Conservation (phyloP, 2,888 invertebrate genomes). For the Leptarthrus brevirostris region DNA sequence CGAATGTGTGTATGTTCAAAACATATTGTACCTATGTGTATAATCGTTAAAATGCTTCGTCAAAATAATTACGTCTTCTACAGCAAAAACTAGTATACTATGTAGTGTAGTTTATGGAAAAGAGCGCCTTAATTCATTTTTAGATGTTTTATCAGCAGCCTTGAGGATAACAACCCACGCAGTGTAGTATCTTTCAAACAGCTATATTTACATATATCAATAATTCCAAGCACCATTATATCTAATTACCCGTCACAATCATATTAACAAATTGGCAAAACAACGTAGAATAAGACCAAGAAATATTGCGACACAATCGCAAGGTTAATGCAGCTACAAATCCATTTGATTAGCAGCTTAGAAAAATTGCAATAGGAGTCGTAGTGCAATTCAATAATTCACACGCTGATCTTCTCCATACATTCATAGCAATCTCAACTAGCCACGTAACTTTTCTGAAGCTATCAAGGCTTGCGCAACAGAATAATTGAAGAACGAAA, state of each 20-base stretch:
- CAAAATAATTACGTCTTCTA: too few species aligned
- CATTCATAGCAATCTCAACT: background rate
- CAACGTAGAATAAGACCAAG: conserved; percentile 45
- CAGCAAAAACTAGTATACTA: too few species aligned
- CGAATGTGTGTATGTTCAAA: too few species aligned
- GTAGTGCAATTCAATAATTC: conserved; percentile 52
- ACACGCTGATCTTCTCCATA: conserved; percentile 45
- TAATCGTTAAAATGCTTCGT: too few species aligned
- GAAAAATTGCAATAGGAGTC: conserved; percentile 49
- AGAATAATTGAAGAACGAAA: conserved; percentile 48
- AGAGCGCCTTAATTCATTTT: background rate
- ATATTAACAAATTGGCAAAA: conserved; percentile 47
- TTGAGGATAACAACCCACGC: conserved; percentile 30
- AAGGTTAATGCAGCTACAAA: conserved; percentile 54
- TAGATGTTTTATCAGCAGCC: background rate
- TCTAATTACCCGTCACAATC: conserved; percentile 44
- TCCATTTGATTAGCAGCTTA: conserved; percentile 49
- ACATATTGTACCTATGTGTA: too few species aligned
- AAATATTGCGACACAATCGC: conserved; percentile 59
- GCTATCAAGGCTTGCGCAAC: conserved; percentile 45
- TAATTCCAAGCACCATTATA: conserved; percentile 21
- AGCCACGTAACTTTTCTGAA: conserved; percentile 37
- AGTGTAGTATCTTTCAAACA: conserved; percentile 1
- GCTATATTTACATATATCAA: conserved; percentile 36
- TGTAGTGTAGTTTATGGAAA: too few species aligned